Evolutionary conservation across 2,888 invertebrate species (phyloP).

Genomic region (Torymus aiolomorphi): DNA sequence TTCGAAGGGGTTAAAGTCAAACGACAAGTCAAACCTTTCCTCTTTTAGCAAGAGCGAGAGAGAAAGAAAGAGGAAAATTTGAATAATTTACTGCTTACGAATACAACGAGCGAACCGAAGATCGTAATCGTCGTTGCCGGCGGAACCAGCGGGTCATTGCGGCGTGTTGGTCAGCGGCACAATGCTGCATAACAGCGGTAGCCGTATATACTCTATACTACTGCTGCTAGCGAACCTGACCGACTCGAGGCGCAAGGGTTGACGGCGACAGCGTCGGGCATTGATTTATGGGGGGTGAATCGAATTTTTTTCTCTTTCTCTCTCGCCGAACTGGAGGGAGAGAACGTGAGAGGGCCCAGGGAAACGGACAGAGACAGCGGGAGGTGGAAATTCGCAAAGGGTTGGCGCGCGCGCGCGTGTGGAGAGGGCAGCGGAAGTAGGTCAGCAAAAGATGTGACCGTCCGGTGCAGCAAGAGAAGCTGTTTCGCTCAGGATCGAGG

Average conservation of each 20-base stretch:
- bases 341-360: background rate
- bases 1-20: slow-evolving; percentile 40
- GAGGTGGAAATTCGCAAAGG: slow-evolving; percentile 39
- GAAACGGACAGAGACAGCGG: slow-evolving; percentile 20
- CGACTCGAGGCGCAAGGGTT: slow-evolving; percentile 59
- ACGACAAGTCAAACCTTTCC: no score
- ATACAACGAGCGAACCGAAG: slow-evolving; percentile 63
- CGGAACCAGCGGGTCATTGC: slow-evolving; percentile 67
- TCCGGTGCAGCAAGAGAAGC: background rate
- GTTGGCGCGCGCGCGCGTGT: background rate
- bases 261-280: slow-evolving; percentile 43
- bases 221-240: background rate
- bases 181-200: slow-evolving; percentile 63
- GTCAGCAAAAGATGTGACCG: slow-evolving; percentile 31
- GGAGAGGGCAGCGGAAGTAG: slow-evolving; percentile 22
- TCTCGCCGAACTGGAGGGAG: slow-evolving; percentile 15
- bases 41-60: background rate
- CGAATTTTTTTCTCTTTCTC: slow-evolving; percentile 63
- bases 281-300: slow-evolving; percentile 72
- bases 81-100: slow-evolving; percentile 71
- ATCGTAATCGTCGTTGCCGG: slow-evolving; percentile 63
- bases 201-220: slow-evolving; percentile 45
- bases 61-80: slow-evolving; percentile 52
- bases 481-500: no score
- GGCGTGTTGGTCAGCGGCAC: slow-evolving; percentile 62